phyloP scores from a whole-genome alignment of 1,140 invertebrate species.

The Leptinotarsa texana region DNA sequence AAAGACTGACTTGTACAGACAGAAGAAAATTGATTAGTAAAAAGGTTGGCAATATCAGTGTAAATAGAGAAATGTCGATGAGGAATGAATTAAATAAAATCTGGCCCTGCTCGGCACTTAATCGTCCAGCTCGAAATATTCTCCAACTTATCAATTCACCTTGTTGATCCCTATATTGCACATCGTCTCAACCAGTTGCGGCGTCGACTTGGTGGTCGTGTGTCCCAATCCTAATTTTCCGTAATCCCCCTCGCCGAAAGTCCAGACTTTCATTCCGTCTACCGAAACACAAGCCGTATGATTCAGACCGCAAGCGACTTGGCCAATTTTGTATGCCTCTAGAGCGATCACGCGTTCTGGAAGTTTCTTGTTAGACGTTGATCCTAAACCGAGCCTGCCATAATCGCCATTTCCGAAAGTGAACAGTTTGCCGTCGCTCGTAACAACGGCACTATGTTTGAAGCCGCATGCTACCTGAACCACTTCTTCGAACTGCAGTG shows the following conservation, averaged over 20 bases:
- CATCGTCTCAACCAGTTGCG: constrained; percentile 62
- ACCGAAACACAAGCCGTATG: constrained; percentile 67
- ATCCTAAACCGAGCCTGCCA: constrained; percentile 67
- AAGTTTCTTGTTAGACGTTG: constrained; percentile 65
- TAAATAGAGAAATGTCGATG: too few species aligned
- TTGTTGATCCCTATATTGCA: constrained; percentile 64
- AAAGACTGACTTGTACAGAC: too few species aligned
- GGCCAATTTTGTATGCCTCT: constrained; percentile 55
- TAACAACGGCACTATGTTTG: constrained; percentile 71
- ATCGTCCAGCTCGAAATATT: too few species aligned
- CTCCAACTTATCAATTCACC: constrained; percentile 7
- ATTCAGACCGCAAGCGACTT: constrained; percentile 65
- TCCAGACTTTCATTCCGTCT: constrained; percentile 66
- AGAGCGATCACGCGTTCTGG: constrained; percentile 63
- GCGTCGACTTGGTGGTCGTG: constrained; percentile 61
- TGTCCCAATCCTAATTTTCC: constrained; percentile 69
- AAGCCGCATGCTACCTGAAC: constrained; percentile 70
- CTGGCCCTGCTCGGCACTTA: too few species aligned
- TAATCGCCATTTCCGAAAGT: constrained; percentile 73
- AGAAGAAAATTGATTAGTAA: too few species aligned
- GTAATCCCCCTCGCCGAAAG: constrained; percentile 72
- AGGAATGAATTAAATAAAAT: too few species aligned
- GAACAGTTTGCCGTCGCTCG: constrained; percentile 67
- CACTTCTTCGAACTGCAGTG: constrained; percentile 67
- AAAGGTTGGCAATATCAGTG: too few species aligned